phyloP scores from a whole-genome alignment of 2,888 invertebrate species.

The Agrotis exclamationis region DNA sequence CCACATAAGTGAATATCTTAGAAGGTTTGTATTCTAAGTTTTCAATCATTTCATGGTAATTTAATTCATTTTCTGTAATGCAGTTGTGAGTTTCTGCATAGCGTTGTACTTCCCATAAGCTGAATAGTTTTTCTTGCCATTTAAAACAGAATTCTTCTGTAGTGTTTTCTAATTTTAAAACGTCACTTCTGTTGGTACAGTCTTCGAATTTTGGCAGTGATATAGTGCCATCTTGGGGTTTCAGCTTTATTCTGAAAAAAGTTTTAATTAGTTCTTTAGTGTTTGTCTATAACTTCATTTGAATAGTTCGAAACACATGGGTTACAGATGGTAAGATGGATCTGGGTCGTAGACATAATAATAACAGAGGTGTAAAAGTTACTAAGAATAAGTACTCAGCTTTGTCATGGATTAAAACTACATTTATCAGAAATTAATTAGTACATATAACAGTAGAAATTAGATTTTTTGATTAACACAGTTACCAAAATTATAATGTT shows the following conservation, averaged over 20 bases:
- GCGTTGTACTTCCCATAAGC: conserved; percentile 91
- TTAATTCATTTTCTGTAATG: conserved; percentile 89
- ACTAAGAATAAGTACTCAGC: no score
- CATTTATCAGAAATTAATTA: no score
- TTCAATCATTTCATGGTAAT: conserved; percentile 76
- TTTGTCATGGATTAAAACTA: no score
- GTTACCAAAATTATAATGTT: no score
- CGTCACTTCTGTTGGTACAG: conserved; percentile 71
- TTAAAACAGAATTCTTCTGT: conserved; percentile 85
- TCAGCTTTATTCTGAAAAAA: conserved; percentile 80
- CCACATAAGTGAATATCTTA: conserved; percentile 91
- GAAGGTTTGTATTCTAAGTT: conserved; percentile 76
- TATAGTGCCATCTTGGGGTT: conserved; percentile 78
- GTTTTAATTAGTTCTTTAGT: no score
- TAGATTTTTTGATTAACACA: no score
- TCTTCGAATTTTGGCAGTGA: conserved; percentile 84
- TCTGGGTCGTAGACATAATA: no score
- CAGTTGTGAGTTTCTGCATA: conserved; percentile 92
- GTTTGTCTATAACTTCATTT: no score
- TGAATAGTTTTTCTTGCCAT: conserved; percentile 95
- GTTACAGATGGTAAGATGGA: no score
- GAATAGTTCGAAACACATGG: no score
- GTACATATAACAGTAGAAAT: no score
- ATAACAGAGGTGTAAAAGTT: no score
- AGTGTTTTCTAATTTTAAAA: conserved; percentile 69